These are phyloP conservation scores for Sinohyriopsis cumingii DNA, from an alignment of 2,888 invertebrate genomes.

Conservation along the genomic window DNA sequence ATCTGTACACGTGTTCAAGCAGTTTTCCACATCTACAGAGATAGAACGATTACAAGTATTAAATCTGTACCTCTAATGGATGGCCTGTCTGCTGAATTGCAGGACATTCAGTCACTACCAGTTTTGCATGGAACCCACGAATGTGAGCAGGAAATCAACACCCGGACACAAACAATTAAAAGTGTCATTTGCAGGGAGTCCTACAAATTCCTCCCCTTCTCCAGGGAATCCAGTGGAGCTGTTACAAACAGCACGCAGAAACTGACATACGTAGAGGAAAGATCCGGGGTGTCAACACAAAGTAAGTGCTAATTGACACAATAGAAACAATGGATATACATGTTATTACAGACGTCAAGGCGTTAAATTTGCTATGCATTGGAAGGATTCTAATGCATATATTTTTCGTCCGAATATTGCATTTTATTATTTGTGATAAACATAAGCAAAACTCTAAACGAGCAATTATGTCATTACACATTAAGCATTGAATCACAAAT, in stretches of 20 bases:
- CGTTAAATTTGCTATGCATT: neutral
- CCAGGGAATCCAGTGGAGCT: conserved; percentile 73
- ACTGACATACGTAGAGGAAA: conserved; percentile 52
- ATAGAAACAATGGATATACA: neutral
- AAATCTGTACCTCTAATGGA: too few relatives aligned
- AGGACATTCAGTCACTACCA: conserved; percentile 69
- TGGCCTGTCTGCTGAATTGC: neutral
- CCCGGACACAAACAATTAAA: conserved; percentile 78
- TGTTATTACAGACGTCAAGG: neutral
- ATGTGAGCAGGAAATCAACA: conserved; percentile 79
- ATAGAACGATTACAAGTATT: too few relatives aligned
- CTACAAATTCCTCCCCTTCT: conserved; percentile 84
- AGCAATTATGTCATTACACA: too few relatives aligned
- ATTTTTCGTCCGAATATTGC: too few relatives aligned
- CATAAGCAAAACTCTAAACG: too few relatives aligned
- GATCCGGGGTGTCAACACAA: conserved; percentile 19
- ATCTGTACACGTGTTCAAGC: too few relatives aligned
- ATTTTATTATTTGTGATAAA: neutral
- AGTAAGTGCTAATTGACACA: conserved; percentile 14
- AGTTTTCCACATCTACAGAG: too few relatives aligned
- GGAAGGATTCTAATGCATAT: neutral
- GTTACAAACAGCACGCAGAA: conserved; percentile 71
- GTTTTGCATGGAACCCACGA: conserved; percentile 75
- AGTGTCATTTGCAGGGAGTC: conserved; percentile 80
- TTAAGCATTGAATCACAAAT: too few relatives aligned